Base-by-base conservation (phyloP, 2,888 invertebrate species). In the Sinhomidia bicolor region DNA sequence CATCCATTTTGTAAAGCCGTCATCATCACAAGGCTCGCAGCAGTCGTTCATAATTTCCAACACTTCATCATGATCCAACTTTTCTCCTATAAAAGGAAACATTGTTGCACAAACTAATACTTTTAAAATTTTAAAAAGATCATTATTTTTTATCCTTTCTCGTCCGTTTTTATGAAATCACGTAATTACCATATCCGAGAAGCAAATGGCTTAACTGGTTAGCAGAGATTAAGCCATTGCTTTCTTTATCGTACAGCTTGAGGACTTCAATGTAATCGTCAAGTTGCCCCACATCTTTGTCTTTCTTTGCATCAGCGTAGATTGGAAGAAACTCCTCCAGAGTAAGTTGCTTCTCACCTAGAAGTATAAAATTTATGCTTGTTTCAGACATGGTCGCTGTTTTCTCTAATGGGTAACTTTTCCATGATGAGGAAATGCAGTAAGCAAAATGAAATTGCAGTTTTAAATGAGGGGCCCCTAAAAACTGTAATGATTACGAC, bases 241-340 rank as follows among this genome's bases (percentile, higher is more conserved):
- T 99, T 94, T 96, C 96, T 95, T 99, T 98, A 96, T 99, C 99
- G 96, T 99, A 99, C 94, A 99, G 96, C 94, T 99, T 99, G 95
- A 99, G 96, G 95, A 99, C 99, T 95, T 99, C 99, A 94, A 99
- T 95, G 96, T 99, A 99, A 95, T 99, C 99, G 94, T 99, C 99
- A 94, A 97, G 98, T 94, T 97, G 97, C 92, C 99, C 99, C 94
- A 97, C 97, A 94, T 99, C 99, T 95, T 99, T 99, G 95, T 99
- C 98, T 95, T 98, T 98, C 95, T 97, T 97, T 93, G 97, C 95
- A 94, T 98, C 98, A 94, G 97, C 96, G 96, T 96, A 99, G 95
- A 99, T 98, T 94, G 99, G 99, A 94, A 99, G 96, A 96, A 99
- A 99, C 95, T 99, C 99, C 93, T 99, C 99, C 93, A 98, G 93